Evolutionary conservation across 2,113 vertebrate genomes (phyloP), one percentile per base, ranked within the genome.

Genomic region (Labeo rohita): DNA sequence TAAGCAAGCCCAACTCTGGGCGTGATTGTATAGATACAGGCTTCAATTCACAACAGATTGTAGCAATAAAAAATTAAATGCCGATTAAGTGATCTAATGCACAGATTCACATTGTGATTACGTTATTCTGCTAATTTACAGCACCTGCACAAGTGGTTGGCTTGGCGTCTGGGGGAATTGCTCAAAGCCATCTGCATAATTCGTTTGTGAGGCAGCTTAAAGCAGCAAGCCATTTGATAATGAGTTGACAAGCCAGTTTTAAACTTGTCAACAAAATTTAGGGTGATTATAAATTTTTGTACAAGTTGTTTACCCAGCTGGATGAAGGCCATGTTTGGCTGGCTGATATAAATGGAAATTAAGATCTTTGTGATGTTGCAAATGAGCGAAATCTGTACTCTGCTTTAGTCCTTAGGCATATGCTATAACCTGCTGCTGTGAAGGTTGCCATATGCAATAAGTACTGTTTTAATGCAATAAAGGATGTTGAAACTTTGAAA

Each of bases 221-320:
- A 73, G 49, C 82, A 84, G 28, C 49, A 54, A 45, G 68, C 68
- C 68, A 43, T 73, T 70, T 56, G 47, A 84, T 84, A 73, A 84
- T 84, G 82, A 56, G 49, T 74, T 84, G 68, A 84, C 82, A 84
- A 72, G 68, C 82, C 16, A 23, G 34, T 84, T 83, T 84, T 72
- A 56, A 84, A 84, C 8, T 21, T 84, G 68, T 84, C 66, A 84
- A 73, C 49, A 56, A 56, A n/a, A 59, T 72, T 74, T 84, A 59
- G 36, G 9, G 50, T 84, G 68, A 84, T 84, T 23, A 43, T 72
- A 45, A 0, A 59, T 56, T 83, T 73, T 73, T 6, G 68, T 9
- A 50, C 21, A 73, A 73, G 12, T 59, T 73, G 82, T 84, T 84
- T 84, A 84, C 68, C 73, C 68, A 59, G 82, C 82, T 84, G 68